Conservation (phyloP, 2,113 vertebrate species). For the Protobothrops flavoviridis region DNA sequence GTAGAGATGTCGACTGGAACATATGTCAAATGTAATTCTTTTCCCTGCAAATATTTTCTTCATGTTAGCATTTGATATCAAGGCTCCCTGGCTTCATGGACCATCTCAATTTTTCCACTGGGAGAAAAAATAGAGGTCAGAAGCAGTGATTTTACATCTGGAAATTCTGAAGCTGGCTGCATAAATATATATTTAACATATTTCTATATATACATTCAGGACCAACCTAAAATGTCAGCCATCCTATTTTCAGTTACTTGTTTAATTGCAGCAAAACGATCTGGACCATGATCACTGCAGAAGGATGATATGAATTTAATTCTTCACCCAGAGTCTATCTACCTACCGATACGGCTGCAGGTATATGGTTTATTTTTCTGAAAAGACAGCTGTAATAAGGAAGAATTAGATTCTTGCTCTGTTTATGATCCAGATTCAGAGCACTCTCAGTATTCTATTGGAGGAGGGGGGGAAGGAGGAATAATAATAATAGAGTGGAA, state of each 20-base stretch:
- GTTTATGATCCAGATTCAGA: background rate
- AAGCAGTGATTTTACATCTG: background rate
- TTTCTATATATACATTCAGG: background rate
- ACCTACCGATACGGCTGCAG: background rate
- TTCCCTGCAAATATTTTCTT: background rate
- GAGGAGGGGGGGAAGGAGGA: background rate
- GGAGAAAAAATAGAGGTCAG: background rate
- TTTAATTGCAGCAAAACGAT: background rate
- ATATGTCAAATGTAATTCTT: too few species aligned
- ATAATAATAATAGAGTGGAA: background rate
- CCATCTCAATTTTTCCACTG: background rate
- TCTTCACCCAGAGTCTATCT: background rate
- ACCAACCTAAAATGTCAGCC: background rate
- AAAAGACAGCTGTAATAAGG: background rate
- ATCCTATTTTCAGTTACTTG: background rate
- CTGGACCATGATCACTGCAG: background rate
- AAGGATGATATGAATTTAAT: background rate
- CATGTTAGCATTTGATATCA: background rate
- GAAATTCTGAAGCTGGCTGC: background rate
- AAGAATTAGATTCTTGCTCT: background rate
- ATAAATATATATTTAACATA: background rate
- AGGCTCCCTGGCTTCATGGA: background rate
- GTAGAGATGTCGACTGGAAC: background rate
- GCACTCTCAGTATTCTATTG: background rate
- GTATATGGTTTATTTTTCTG: background rate